Percentiles rank a stretch among this genome's conserved stretches.
phyloP scores from a whole-genome alignment of 2,888 invertebrate species.

The Acleris holmiana region DNA sequence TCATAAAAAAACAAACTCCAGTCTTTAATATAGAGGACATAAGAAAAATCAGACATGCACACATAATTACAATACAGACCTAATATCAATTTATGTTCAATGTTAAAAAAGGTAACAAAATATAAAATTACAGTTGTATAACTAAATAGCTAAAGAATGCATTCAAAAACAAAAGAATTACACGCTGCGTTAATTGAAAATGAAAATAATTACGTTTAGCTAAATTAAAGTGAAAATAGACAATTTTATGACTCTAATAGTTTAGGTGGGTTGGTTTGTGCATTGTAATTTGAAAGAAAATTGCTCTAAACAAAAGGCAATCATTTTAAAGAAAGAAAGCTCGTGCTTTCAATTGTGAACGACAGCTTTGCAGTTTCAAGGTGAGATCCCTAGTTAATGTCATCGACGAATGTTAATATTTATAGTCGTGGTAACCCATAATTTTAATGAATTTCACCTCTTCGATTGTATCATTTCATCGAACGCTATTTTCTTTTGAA shows the following conservation, averaged over 20 bases:
- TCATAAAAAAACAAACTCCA: too few species aligned
- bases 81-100: too few species aligned
- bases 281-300: conserved; percentile 30
- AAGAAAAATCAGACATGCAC: too few species aligned
- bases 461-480: too few species aligned
- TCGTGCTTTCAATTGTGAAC: conserved; percentile 17
- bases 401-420: too few species aligned
- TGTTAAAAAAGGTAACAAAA: not conserved
- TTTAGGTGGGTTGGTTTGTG: conserved; percentile 3
- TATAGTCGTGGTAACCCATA: too few species aligned
- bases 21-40: too few species aligned
- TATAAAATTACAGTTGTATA: not conserved
- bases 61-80: too few species aligned
- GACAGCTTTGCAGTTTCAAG: too few species aligned
- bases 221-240: conserved; percentile 25
- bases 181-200: conserved; percentile 22
- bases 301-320: conserved; percentile 33
- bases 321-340: conserved; percentile 16
- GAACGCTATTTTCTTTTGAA: too few species aligned
- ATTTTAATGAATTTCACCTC: too few species aligned
- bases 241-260: conserved; percentile 10
- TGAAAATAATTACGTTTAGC: conserved; percentile 24
- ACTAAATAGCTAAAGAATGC: conserved; percentile 1
- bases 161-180: conserved; percentile 33
- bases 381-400: too few species aligned